Evolutionary conservation across 2,113 vertebrate genomes (phyloP), one percentile per base, ranked within the genome.

Genomic region (Ceuthmochares aereus): DNA sequence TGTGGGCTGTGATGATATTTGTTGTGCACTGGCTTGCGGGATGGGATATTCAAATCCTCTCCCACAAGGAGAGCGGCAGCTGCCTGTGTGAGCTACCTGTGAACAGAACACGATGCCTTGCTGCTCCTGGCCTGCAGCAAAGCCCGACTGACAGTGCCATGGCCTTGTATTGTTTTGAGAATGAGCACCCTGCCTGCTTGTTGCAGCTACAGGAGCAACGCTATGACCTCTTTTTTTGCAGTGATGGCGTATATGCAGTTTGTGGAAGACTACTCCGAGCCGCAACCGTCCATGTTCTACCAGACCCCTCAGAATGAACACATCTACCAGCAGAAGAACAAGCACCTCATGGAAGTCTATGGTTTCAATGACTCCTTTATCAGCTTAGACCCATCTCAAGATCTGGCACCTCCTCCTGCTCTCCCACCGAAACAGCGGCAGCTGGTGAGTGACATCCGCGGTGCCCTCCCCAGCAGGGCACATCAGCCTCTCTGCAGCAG

Each of bases 241-340:
- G 99, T 99, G 98, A 98, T 98, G 97, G 99, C 99, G 25, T 99
- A 99, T 92, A 99, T 99, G 99, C 99, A 99, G 98, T 99, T 99
- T 84, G 98, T 99, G 21, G 99, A 99, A 90, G 99, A 99, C 97
- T 99, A 99, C 98, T 99, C 99, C 0, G 99, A 99, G 96, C 99
- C 99, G 0, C 99, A 99, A 98, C 99, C 99, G 0, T 99, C 99
- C 42, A 93, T 99, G 92, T 99, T 99, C 98, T 99, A 99, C 98
- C 99, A 99, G 98, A 99, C 98, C 34, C 99, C 99, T 1, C 99
- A 99, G 98, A 99, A 98, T 4, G 99, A 99, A 87, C 99, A 99
- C 98, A 99, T 99, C 97, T 99, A 99, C 95, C 99, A 99, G 97
- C 98, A 99, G 98, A 99, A 99, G 93, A 99, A 99, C 97, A 99